Conservation (phyloP, 2,797 vertebrate genomes). For the Ambastaia sidthimunki region DNA sequence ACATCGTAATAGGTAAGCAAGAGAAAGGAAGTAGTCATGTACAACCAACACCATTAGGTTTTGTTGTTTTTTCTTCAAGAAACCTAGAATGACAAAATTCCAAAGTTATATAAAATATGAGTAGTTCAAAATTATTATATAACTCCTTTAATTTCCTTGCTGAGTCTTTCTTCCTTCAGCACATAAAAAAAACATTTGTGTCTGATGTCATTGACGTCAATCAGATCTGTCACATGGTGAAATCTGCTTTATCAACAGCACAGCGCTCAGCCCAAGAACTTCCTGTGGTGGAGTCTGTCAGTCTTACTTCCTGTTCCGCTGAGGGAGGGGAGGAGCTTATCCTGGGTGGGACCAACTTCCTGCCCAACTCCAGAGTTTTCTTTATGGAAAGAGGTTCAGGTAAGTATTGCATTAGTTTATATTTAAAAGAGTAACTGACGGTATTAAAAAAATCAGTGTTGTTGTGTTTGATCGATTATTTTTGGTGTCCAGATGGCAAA, state of each 20-base stretch:
- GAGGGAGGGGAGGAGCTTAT: slow-evolving; percentile 89
- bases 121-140: too few species aligned
- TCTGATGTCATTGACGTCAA: too few species aligned
- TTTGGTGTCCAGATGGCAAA: slow-evolving; percentile 84
- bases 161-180: too few species aligned
- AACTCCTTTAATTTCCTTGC: too few species aligned
- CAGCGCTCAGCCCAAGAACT: slow-evolving; percentile 94
- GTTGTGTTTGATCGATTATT: neutral
- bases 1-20: neutral
- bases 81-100: too few species aligned
- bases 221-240: neutral
- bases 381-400: slow-evolving; percentile 92
- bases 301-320: slow-evolving; percentile 84
- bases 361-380: slow-evolving; percentile 88
- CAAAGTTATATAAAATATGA: too few species aligned
- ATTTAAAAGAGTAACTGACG: neutral
- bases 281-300: slow-evolving; percentile 88
- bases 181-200: too few species aligned
- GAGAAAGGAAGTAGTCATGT: neutral
- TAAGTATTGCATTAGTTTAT: slow-evolving; percentile 51
- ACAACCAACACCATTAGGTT: neutral
- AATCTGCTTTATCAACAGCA: slow-evolving; percentile 70
- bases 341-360: slow-evolving; percentile 87
- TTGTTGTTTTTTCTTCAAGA: neutral
- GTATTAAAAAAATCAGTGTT: neutral